Percentiles rank a stretch among this genome's conserved stretches.
Conservation (phyloP, 2,888 invertebrate species). For the Carcina quercana region DNA sequence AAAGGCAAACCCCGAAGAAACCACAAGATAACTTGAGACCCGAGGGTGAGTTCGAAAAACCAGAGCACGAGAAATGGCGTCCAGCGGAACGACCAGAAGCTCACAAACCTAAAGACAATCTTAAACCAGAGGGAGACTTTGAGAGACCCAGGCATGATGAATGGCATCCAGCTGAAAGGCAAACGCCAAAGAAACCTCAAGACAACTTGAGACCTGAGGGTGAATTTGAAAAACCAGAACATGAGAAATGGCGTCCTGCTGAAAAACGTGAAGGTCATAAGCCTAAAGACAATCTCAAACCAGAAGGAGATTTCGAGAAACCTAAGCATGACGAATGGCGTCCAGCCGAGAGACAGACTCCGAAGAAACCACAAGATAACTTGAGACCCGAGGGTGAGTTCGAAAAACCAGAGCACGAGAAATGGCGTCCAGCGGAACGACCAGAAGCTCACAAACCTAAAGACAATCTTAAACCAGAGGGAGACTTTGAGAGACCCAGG, state of each 20-base stretch:
- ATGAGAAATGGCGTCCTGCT: slow-evolving; percentile 46
- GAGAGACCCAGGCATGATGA: slow-evolving; percentile 52
- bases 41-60: slow-evolving; percentile 71
- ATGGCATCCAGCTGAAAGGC: slow-evolving; percentile 48
- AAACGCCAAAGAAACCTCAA: slow-evolving; percentile 24
- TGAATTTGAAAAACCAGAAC: slow-evolving; percentile 58
- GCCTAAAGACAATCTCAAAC: slow-evolving; percentile 70
- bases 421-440: slow-evolving; percentile 65
- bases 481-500: slow-evolving; percentile 68
- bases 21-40: slow-evolving; percentile 67
- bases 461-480: slow-evolving; percentile 75
- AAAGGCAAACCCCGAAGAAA: slow-evolving; percentile 47
- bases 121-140: slow-evolving; percentile 75
- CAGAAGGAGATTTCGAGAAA: slow-evolving; percentile 75
- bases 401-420: slow-evolving; percentile 56
- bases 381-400: slow-evolving; percentile 70
- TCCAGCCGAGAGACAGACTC: slow-evolving; percentile 56
- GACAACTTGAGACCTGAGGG: slow-evolving; percentile 60
- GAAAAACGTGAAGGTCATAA: slow-evolving; percentile 32
- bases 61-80: slow-evolving; percentile 50
- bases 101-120: slow-evolving; percentile 67
- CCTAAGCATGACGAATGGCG: slow-evolving; percentile 43
- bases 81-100: slow-evolving; percentile 63
- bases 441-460: slow-evolving; percentile 52
- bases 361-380: slow-evolving; percentile 61